Evolutionary conservation across 2,888 invertebrate genomes (phyloP).

Genomic region (Omphaloscelis lunosa): DNA sequence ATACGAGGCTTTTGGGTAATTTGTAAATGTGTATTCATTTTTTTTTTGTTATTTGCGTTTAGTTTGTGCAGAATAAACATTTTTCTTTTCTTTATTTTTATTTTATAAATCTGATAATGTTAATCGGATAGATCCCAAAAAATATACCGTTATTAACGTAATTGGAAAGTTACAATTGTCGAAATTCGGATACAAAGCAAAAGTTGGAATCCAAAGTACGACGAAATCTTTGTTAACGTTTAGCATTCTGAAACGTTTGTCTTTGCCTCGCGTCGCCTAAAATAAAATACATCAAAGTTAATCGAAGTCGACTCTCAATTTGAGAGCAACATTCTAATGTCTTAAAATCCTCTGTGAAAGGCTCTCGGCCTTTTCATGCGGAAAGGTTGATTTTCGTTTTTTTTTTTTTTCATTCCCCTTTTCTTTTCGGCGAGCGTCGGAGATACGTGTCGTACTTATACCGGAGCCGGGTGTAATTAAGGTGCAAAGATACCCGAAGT

Average conservation of each 20-base stretch:
- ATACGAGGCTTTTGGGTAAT: too few species aligned
- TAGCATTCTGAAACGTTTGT: slow-evolving; percentile 66
- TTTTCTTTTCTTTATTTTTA: not conserved
- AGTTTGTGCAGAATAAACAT: too few species aligned
- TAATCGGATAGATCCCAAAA: slow-evolving; percentile 22
- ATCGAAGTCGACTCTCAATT: slow-evolving; percentile 74
- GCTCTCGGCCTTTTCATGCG: slow-evolving; percentile 73
- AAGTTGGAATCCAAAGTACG: slow-evolving; percentile 46
- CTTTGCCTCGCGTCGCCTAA: slow-evolving; percentile 59
- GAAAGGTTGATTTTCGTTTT: slow-evolving; percentile 79
- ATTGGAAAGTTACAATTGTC: slow-evolving; percentile 19
- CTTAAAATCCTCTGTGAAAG: slow-evolving; percentile 76
- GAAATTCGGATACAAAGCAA: slow-evolving; percentile 49
- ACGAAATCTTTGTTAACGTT: slow-evolving; percentile 62
- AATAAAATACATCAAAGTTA: slow-evolving; percentile 77
- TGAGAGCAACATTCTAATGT: slow-evolving; percentile 76
- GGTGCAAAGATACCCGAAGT: slow-evolving; percentile 90
- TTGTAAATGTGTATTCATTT: too few species aligned
- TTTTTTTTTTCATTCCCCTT: slow-evolving; percentile 75
- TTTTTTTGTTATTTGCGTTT: too few species aligned
- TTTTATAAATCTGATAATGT: not conserved
- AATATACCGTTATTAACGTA: slow-evolving; percentile 15
- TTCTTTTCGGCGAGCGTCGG: slow-evolving; percentile 79
- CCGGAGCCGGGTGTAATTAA: slow-evolving; percentile 87
- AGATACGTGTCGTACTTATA: slow-evolving; percentile 86